Evolutionary conservation across 2,888 invertebrate genomes (phyloP).

Genomic region (Luperina testacea): DNA sequence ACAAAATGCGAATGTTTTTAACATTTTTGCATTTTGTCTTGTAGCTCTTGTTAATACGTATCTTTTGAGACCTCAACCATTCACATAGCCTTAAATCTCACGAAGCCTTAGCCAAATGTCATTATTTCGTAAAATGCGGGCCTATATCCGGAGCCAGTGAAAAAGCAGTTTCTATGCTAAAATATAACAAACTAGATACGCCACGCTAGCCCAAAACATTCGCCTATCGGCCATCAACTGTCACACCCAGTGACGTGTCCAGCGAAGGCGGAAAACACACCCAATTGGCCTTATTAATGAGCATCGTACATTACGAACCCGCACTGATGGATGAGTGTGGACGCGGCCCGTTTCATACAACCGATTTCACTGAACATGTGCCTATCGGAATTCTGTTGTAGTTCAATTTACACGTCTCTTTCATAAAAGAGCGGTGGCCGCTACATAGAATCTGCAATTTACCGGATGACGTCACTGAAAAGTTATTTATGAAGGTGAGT

Average conservation of each 20-base stretch:
- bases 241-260: constrained; percentile 53
- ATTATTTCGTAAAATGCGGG: too few species aligned
- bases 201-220: constrained; percentile 32
- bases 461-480: neutral
- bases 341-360: constrained; percentile 32
- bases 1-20: too few species aligned
- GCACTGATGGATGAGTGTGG: constrained; percentile 54
- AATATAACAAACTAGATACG: constrained; percentile 20
- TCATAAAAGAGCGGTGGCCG: neutral
- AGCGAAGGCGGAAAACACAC: constrained; percentile 54
- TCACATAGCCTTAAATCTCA: too few species aligned
- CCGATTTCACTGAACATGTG: constrained; percentile 25
- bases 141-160: too few species aligned
- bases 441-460: neutral
- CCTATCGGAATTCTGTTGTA: constrained; percentile 20
- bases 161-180: too few species aligned
- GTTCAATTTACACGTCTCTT: constrained; percentile 2
- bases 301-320: constrained; percentile 58
- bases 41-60: too few species aligned
- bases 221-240: constrained; percentile 43
- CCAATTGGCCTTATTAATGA: constrained; percentile 68
- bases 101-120: too few species aligned
- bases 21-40: too few species aligned
- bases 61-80: too few species aligned
- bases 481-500: neutral